phyloP scores from a whole-genome alignment of 2,888 invertebrate genomes.

The Notodonta ziczac region DNA sequence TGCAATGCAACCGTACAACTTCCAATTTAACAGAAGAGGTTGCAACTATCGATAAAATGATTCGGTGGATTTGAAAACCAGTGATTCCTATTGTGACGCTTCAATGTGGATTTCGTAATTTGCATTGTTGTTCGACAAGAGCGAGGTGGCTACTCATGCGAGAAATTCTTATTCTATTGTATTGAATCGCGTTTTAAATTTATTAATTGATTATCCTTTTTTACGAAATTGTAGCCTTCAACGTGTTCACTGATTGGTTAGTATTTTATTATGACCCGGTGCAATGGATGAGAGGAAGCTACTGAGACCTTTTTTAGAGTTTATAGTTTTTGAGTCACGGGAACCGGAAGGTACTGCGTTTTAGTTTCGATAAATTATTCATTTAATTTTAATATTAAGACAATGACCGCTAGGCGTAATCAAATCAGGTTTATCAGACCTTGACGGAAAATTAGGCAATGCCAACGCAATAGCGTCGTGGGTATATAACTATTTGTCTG shows the following conservation, averaged over 20 bases:
- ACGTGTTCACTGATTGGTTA: no score
- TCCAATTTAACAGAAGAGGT: background rate
- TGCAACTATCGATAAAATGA: background rate
- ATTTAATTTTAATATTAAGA: background rate
- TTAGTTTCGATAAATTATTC: background rate
- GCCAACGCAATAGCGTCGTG: conserved; percentile 23
- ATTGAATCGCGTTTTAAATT: background rate
- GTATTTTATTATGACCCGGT: no score
- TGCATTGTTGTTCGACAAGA: background rate
- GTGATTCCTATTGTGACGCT: background rate
- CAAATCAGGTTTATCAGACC: conserved; percentile 23
- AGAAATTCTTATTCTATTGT: background rate
- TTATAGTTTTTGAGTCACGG: no score
- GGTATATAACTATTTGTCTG: conserved; percentile 21
- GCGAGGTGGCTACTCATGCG: background rate
- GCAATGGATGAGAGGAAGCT: no score
- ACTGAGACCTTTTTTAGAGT: no score
- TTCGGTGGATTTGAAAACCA: background rate
- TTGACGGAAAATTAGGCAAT: conserved; percentile 20
- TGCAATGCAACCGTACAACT: background rate
- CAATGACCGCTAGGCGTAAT: background rate
- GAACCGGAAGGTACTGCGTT: no score
- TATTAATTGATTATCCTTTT: background rate
- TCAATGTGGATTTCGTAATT: background rate
- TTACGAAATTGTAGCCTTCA: no score